Base-by-base conservation (phyloP, 2,888 invertebrate species). In the Eupeodes latifasciatus region DNA sequence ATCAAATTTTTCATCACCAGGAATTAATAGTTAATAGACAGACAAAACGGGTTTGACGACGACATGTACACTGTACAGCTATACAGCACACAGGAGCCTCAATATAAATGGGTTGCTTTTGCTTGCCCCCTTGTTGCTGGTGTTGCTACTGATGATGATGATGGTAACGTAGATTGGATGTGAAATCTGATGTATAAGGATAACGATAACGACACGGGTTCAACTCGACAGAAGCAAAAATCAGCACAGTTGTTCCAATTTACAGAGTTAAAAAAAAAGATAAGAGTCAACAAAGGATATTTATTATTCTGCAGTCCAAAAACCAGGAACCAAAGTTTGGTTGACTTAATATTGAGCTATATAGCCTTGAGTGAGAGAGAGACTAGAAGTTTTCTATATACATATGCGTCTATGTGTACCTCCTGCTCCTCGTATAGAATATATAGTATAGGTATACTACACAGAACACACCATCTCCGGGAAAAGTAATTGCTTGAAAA, bases 1-100 rank as follows among this genome's bases (percentile, higher is more conserved):
- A 84, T 88, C 87, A 81, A 81, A 88, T 88, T 88, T 88, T 88
- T 88, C 84, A 88, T 81, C 87, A 88, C 84, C 87, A 88, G 84
- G 57, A 88, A 88, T 88, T 88, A 88, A 88, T 88, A 88, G 84
- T 88, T 88, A 88, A 88, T 88, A 84, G 87, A 81, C 64, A 80
- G 66, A 76, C 76, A 80, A 84, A 87, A 80, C 76, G 87, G 84
- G 66, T 81, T 77, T 69, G 76, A 74, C 66, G 53, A 55, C 72
- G 75, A 71, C 27, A 47, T 59, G n/a, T n/a, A 61, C 51, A 16
- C 36, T 59, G n/a, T n/a, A 61, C 44, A 47, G 0, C 49, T 27
- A 51, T 27, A 51, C 61, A 34, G 66, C 14, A 62, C 44, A 14
- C 66, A 51, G 19, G 11, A 57, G 40, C 49, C 14, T 62, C 62